Conservation (phyloP, 1,140 invertebrate species). For the Procambarus virginalis region DNA sequence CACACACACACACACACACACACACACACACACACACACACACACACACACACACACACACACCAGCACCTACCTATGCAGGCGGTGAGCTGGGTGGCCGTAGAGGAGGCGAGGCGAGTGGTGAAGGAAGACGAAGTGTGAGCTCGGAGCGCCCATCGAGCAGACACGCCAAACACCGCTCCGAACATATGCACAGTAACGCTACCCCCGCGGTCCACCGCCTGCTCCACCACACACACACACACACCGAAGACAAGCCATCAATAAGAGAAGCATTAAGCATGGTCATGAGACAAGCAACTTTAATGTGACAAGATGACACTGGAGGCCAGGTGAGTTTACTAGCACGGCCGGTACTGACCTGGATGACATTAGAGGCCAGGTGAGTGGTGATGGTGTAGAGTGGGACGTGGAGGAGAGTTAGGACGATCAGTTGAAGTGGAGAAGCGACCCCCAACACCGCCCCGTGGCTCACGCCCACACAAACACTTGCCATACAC, state of each 20-base stretch:
- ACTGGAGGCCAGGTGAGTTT: too few relatives aligned
- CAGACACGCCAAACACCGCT: slow-evolving; percentile 13
- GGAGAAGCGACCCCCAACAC: slow-evolving; percentile 23
- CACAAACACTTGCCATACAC: neutral
- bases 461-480: slow-evolving; percentile 11
- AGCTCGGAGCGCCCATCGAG: neutral
- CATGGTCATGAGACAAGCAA: too few relatives aligned
- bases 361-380: neutral
- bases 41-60: too few relatives aligned
- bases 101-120: neutral
- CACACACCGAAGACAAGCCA: neutral
- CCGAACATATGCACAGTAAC: slow-evolving; percentile 23
- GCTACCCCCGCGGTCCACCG: slow-evolving; percentile 29
- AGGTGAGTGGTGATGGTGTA: neutral
- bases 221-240: neutral
- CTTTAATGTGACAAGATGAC: too few relatives aligned
- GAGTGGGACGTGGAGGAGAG: slow-evolving; percentile 18
- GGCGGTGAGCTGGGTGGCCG: slow-evolving; percentile 14
- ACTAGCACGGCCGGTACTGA: neutral
- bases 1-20: too few relatives aligned
- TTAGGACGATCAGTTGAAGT: slow-evolving; percentile 23
- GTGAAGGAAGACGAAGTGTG: too few relatives aligned
- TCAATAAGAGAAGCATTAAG: neutral
- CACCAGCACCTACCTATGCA: neutral
- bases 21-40: too few relatives aligned